Evolutionary conservation across 2,888 invertebrate species (phyloP).

Genomic region (Phoronis australis): DNA sequence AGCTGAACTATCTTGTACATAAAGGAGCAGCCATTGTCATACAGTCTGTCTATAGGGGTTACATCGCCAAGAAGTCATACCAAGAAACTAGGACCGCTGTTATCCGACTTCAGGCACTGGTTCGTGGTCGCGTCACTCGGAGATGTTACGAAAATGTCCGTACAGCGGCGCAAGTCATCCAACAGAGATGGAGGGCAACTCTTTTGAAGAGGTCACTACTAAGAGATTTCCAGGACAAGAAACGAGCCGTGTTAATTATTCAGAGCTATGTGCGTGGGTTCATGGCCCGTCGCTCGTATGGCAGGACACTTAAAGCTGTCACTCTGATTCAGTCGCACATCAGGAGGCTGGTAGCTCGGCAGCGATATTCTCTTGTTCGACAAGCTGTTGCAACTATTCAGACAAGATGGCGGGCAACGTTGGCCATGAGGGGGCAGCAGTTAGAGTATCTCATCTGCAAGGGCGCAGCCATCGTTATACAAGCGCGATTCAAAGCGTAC

Average conservation of each 20-base stretch:
- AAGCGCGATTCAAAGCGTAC: neutral
- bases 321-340: conserved; percentile 16
- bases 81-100: neutral
- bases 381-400: too few species aligned
- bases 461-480: conserved; percentile 6
- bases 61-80: conserved; percentile 4
- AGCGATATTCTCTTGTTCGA: too few species aligned
- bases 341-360: conserved; percentile 10
- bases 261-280: conserved; percentile 22
- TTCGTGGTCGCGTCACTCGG: conserved; percentile 17
- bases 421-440: neutral
- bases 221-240: neutral
- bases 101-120: conserved; percentile 18
- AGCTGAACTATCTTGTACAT: conserved; percentile 1
- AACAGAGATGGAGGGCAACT: neutral
- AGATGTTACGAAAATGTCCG: conserved; percentile 1
- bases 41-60: conserved; percentile 12
- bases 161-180: neutral
- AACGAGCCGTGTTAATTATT: conserved; percentile 2
- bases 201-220: neutral
- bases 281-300: conserved; percentile 11
- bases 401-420: too few species aligned
- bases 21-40: conserved; percentile 7
- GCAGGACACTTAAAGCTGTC: neutral
- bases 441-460: conserved; percentile 1